phyloP scores from a whole-genome alignment of 2,797 vertebrate species.

The Halcyon leucocephala region DNA sequence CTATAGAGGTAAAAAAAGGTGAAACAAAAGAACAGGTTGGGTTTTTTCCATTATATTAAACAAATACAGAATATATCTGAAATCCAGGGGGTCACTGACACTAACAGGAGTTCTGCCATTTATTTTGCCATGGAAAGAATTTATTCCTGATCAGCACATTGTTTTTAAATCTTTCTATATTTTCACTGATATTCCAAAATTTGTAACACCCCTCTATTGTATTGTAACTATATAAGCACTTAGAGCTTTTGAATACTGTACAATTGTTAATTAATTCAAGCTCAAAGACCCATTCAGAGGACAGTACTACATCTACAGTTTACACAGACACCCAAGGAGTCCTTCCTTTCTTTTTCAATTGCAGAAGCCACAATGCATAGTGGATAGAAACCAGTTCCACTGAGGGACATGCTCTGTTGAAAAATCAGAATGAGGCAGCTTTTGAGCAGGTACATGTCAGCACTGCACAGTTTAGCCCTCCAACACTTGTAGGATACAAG shows the following conservation, averaged over 20 bases:
- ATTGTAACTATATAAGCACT: neutral
- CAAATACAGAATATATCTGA: neutral
- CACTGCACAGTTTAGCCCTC: neutral
- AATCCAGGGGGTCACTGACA: neutral
- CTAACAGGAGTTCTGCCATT: neutral
- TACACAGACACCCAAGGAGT: neutral
- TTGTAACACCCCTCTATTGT: neutral
- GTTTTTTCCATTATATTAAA: neutral
- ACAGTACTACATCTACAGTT: neutral
- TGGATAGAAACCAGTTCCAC: neutral
- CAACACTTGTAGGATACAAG: neutral
- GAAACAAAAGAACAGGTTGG: neutral
- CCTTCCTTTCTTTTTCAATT: neutral
- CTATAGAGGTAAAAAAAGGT: neutral
- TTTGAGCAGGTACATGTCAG: neutral
- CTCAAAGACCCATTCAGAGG: neutral
- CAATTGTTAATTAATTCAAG: neutral
- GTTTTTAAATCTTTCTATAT: neutral
- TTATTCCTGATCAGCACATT: neutral
- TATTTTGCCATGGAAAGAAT: neutral
- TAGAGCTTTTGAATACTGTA: neutral
- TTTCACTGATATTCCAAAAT: neutral
- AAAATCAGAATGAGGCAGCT: neutral
- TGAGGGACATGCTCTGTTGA: neutral
- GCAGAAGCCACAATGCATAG: neutral